Conservation (phyloP, 2,797 vertebrate species). For the Chelmon rostratus region DNA sequence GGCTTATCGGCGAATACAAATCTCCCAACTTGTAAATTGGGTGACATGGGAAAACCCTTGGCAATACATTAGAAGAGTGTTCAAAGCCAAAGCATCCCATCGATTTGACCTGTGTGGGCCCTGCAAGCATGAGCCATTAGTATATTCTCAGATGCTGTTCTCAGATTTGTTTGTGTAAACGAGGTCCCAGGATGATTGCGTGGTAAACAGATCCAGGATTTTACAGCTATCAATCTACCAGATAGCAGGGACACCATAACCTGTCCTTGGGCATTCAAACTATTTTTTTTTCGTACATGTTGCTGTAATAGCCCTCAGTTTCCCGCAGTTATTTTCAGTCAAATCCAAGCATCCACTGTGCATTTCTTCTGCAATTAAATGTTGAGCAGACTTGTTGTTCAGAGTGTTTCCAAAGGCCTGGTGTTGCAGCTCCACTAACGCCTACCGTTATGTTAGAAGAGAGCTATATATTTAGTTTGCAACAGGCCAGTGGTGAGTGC, state of each 20-base stretch:
- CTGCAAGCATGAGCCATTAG: slow-evolving; percentile 82
- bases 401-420: slow-evolving; percentile 31
- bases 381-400: slow-evolving; percentile 27
- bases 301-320: slow-evolving; percentile 51
- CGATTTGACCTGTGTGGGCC: slow-evolving; percentile 87
- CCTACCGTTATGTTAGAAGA: slow-evolving; percentile 22
- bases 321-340: slow-evolving; percentile 32
- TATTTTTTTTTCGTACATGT: not conserved
- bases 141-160: slow-evolving; percentile 77
- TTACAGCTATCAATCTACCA: slow-evolving; percentile 66
- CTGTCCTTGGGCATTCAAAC: slow-evolving; percentile 75
- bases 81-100: slow-evolving; percentile 80
- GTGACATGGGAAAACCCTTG: slow-evolving; percentile 81
- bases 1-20: slow-evolving; percentile 71
- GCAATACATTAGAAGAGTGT: slow-evolving; percentile 81
- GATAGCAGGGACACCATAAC: slow-evolving; percentile 74
- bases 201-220: slow-evolving; percentile 68
- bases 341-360: slow-evolving; percentile 36
- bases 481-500: slow-evolving; percentile 6
- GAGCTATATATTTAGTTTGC: slow-evolving; percentile 36
- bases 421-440: slow-evolving; percentile 33
- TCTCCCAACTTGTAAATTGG: slow-evolving; percentile 84
- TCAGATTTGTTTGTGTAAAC: slow-evolving; percentile 81
- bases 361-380: slow-evolving; percentile 48
- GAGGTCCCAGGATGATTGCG: slow-evolving; percentile 77